These are phyloP conservation scores for Strix occidentalis DNA, from an alignment of 2,797 vertebrate species.

Conservation along the genomic window DNA sequence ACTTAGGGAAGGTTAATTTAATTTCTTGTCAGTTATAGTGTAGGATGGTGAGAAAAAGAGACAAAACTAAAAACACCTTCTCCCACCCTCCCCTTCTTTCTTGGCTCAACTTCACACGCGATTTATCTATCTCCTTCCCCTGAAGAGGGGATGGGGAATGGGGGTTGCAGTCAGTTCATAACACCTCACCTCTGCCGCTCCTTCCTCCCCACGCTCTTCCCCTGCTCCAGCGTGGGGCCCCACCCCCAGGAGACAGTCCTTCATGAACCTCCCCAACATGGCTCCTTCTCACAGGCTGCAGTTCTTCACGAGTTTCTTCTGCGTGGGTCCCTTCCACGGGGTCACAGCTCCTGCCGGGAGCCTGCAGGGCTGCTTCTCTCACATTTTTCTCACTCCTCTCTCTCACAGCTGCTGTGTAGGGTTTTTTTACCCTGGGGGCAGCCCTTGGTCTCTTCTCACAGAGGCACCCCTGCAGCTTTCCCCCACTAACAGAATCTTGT, in stretches of 20 bases:
- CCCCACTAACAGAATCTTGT: not conserved
- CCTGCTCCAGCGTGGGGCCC: not conserved
- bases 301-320: not conserved
- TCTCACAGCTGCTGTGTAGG: not conserved
- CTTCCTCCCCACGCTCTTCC: not conserved
- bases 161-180: not conserved
- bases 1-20: not conserved
- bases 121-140: not conserved
- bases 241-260: not conserved
- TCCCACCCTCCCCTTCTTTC: not conserved
- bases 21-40: not conserved
- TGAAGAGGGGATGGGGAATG: rapidly evolving
- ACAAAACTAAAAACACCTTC: not conserved
- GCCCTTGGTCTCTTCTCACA: not conserved
- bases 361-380: not conserved
- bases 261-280: rapidly evolving
- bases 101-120: not conserved
- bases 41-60: not conserved
- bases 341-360: not conserved
- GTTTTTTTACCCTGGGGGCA: not conserved
- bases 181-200: not conserved
- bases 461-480: not conserved
- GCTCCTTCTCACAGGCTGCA: not conserved
- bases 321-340: rapidly evolving
- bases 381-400: not conserved